Evolutionary conservation across 2,113 vertebrate species (phyloP).

Genomic region (Psilopsiagon aymara): DNA sequence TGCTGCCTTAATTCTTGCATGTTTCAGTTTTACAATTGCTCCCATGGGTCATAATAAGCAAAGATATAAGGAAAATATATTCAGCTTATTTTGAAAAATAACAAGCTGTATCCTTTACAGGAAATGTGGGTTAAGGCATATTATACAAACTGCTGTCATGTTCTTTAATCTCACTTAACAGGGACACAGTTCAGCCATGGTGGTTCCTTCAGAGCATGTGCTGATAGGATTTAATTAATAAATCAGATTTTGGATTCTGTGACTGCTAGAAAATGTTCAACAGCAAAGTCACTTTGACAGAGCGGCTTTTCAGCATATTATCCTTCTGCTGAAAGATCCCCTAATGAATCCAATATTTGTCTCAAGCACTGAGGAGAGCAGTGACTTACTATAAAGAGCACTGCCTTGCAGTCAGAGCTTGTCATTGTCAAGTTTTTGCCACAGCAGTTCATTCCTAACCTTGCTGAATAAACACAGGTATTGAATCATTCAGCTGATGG

Average conservation of each 20-base stretch:
- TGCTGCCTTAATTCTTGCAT: not conserved
- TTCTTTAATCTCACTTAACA: slow-evolving; percentile 18
- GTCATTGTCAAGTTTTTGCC: slow-evolving; percentile 1
- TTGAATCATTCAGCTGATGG: not conserved
- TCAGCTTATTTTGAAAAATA: slow-evolving; percentile 54
- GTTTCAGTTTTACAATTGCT: slow-evolving; percentile 2
- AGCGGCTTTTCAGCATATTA: slow-evolving; percentile 15
- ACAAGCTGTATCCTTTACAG: slow-evolving; percentile 19
- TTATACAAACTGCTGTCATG: not conserved
- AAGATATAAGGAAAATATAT: slow-evolving; percentile 24
- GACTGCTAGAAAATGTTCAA: slow-evolving; percentile 26
- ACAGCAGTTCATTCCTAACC: not conserved
- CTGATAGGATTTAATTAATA: slow-evolving; percentile 56
- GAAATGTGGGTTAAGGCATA: not conserved
- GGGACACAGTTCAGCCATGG: slow-evolving; percentile 8
- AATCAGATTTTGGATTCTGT: slow-evolving; percentile 22
- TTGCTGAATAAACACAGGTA: slow-evolving; percentile 39
- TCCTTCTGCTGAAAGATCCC: slow-evolving; percentile 34
- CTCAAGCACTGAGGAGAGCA: slow-evolving; percentile 17
- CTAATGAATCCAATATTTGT: slow-evolving; percentile 9
- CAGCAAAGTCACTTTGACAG: slow-evolving; percentile 28
- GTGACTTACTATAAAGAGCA: not conserved
- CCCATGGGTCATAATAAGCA: not conserved
- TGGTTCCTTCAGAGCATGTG: slow-evolving; percentile 16
- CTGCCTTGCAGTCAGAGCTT: not conserved